Conservation (phyloP, 2,888 invertebrate species). For the Sphaeridia pumilis region DNA sequence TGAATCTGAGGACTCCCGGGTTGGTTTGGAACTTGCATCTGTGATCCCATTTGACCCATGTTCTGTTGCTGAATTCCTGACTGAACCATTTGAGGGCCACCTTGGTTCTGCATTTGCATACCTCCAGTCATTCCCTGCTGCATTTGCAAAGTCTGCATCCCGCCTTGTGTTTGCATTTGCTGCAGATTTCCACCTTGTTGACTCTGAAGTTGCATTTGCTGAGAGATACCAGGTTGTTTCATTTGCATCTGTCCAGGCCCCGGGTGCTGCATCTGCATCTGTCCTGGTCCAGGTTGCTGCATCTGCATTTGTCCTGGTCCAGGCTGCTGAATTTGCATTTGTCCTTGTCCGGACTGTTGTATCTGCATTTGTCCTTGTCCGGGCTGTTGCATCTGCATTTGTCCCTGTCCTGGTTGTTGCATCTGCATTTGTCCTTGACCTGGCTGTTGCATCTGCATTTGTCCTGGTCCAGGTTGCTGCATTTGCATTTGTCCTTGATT, state of each 20-base stretch:
- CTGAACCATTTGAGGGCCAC: not conserved
- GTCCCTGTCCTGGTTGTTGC: constrained; percentile 1
- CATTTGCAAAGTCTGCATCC: not conserved
- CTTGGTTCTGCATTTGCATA: not conserved
- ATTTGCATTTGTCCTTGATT: constrained; percentile 12
- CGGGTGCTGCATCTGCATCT: constrained; percentile 9
- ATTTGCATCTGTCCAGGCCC: constrained; percentile 9
- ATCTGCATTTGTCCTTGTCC: not conserved
- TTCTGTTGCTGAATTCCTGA: not conserved
- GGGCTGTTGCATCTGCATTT: constrained; percentile 3
- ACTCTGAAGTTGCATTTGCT: constrained; percentile 12
- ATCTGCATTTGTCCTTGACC: not conserved
- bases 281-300: constrained; percentile 2
- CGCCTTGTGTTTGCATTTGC: constrained; percentile 9
- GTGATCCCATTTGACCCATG: not conserved
- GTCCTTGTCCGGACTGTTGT: not conserved
- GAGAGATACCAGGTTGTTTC: constrained; percentile 9
- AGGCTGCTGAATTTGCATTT: constrained; percentile 14
- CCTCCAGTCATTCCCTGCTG: not conserved
- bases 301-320: constrained; percentile 9
- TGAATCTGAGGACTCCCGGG: constrained; percentile 10
- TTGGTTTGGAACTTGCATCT: not conserved
- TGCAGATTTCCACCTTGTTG: constrained; percentile 17
- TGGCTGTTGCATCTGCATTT: constrained; percentile 12
- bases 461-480: constrained; percentile 9